Evolutionary conservation across 2,113 vertebrate species (phyloP), one percentile per base, ranked within the genome.

Genomic region (Apaloderma vittatum): DNA sequence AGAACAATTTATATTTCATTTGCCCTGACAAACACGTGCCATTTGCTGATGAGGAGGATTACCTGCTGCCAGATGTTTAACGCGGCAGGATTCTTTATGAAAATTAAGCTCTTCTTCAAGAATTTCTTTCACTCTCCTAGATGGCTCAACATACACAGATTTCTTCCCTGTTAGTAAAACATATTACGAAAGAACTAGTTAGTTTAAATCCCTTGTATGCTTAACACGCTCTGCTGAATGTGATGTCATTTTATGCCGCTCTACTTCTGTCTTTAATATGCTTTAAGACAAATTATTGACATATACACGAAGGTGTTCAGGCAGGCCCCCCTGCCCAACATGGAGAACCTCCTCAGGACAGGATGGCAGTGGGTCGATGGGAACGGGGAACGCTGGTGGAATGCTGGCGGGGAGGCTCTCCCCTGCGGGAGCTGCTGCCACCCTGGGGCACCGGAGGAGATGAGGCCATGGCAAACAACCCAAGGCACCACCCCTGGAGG

Each of bases 81-180:
- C 3, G 26, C 68, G 67, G 63, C 96, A 94, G 15, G 96, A 98
- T 81, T 98, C 98, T 81, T 94, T 95, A 85, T 43, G 86, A 49
- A 98, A 96, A 85, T 73, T 95, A 77, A 97, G 94, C 43, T 98
- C 98, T 82, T 98, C 98, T 88, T 98, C 96, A 11, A 97, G 95
- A 26, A 98, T 97, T 93, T 98, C 97, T 86, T 98, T 98, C 93
- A 98, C 97, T 95, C 98, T 97, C 86, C 92, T 98, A 73, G 97
- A 88, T 45, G 98, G 98, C 29, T 98, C 98, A 66, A 97, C 98
- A 76, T 97, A 97, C 0, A 97, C 81, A 83, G 90, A 95, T 75
- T 95, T 98, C 94, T 97, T 98, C 87, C 97, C 97, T 98, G 94
- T 93, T 75, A 43, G 54, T 15, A 72, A 96, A 94, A 95, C 15